Percentiles rank a stretch among this genome's conserved stretches.
These are phyloP conservation scores for Sinocyclocheilus rhinocerous DNA, from an alignment of 2,113 vertebrate genomes.

Conservation along the genomic window DNA sequence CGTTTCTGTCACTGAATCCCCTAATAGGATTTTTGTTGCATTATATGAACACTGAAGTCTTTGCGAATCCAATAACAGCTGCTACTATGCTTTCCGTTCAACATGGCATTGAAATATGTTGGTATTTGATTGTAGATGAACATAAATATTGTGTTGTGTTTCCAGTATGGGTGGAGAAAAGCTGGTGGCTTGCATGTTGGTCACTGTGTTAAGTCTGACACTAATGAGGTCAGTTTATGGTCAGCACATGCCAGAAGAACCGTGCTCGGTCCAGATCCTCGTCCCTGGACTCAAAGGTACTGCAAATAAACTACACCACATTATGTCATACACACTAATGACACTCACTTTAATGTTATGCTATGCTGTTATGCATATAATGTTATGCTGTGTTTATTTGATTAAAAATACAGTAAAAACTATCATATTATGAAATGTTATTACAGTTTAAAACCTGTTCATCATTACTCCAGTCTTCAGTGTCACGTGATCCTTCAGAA, in stretches of 20 bases:
- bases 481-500: neutral
- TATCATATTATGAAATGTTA: neutral
- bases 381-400: too few species aligned
- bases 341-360: neutral
- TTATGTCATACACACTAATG: neutral
- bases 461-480: too few species aligned
- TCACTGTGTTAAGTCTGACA: constrained; percentile 80
- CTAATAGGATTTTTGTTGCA: neutral
- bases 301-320: neutral
- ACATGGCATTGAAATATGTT: neutral
- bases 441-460: neutral
- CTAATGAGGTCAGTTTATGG: constrained; percentile 74
- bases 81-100: neutral
- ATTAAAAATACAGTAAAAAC: neutral
- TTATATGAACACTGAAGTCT: neutral
- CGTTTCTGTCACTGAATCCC: constrained; percentile 4
- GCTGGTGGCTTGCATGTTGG: constrained; percentile 72
- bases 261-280: constrained; percentile 94
- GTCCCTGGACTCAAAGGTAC: constrained; percentile 97
- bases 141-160: constrained; percentile 44
- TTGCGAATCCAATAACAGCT: neutral
- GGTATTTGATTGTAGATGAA: neutral
- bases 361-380: too few species aligned
- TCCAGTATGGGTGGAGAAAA: constrained; percentile 82
- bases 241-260: constrained; percentile 86